phyloP scores from a whole-genome alignment of 1,140 invertebrate genomes.

The Scaptomyza graminum region DNA sequence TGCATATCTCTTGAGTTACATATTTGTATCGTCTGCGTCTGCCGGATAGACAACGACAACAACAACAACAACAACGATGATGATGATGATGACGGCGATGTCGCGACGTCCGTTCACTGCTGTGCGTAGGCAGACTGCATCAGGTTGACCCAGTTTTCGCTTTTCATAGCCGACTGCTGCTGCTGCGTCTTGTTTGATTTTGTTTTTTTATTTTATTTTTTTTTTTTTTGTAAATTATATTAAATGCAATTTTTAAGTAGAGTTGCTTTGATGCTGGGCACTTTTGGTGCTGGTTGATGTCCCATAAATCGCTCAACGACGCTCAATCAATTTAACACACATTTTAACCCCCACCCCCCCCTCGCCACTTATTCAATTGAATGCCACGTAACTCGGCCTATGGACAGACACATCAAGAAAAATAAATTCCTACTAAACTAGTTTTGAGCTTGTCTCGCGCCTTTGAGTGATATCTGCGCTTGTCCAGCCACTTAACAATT shows the following conservation, averaged over 20 bases:
- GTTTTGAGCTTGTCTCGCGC: constrained; percentile 42
- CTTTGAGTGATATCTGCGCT: constrained; percentile 13
- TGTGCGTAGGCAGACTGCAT: constrained; percentile 73
- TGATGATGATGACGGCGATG: background rate
- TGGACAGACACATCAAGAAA: constrained; percentile 3
- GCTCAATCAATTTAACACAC: constrained; percentile 76
- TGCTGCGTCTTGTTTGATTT: too few species aligned
- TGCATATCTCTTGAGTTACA: constrained; percentile 73
- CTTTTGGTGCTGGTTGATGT: too few species aligned
- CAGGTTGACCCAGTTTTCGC: constrained; percentile 81
- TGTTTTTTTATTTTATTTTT: background rate
- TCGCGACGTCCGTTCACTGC: constrained; percentile 30
- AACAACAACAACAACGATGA: constrained; percentile 4
- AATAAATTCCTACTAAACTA: constrained; percentile 76
- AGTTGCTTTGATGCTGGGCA: constrained; percentile 14
- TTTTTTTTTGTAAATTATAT: constrained; percentile 70
- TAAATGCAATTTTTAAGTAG: constrained; percentile 68
- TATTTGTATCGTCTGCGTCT: constrained; percentile 66
- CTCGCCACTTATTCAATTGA: constrained; percentile 68
- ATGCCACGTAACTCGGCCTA: constrained; percentile 57
- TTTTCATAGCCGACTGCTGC: constrained; percentile 41
- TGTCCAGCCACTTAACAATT: constrained; percentile 29
- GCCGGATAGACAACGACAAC: constrained; percentile 55
- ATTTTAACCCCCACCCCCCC: constrained; percentile 27
- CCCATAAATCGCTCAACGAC: constrained; percentile 30